A percentile compares a stretch with the other conserved stretches of the same genome.
Conservation (phyloP, 2,888 invertebrate genomes). For the Eupithecia centaureata region DNA sequence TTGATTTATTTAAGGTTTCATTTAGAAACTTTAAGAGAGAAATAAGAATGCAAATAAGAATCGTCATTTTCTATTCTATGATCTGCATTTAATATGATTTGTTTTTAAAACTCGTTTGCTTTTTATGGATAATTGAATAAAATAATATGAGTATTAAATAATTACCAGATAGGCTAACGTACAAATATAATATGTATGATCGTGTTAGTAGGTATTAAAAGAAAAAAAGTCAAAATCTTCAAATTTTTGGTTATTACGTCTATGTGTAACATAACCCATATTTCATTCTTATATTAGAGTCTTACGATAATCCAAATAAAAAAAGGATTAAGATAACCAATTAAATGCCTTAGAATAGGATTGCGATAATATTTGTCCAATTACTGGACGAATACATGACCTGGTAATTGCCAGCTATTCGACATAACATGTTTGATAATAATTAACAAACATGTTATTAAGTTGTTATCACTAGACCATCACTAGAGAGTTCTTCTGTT, state of each 20-base stretch:
- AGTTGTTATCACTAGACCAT: slow-evolving; percentile 11
- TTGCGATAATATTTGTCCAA: background rate
- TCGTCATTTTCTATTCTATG: background rate
- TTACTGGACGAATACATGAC: background rate
- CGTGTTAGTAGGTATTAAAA: too few relatives aligned
- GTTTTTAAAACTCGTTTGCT: background rate
- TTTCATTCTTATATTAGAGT: too few relatives aligned
- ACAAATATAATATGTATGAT: too few relatives aligned
- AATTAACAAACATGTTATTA: slow-evolving; percentile 14
- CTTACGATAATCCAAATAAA: too few relatives aligned
- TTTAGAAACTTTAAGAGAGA: background rate
- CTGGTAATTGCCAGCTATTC: background rate
- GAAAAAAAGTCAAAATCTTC: too few relatives aligned
- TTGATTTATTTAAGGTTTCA: background rate
- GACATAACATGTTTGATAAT: too few relatives aligned
- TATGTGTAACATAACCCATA: too few relatives aligned
- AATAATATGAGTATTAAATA: background rate
- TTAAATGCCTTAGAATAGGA: background rate
- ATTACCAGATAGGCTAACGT: background rate
- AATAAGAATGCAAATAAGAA: background rate
- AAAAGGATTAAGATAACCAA: too few relatives aligned
- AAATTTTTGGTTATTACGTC: too few relatives aligned
- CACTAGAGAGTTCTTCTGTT: background rate
- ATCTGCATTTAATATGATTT: background rate
- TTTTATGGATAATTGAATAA: background rate